Conservation (phyloP, 2,888 invertebrate genomes). For the Syrphus vitripennis region DNA sequence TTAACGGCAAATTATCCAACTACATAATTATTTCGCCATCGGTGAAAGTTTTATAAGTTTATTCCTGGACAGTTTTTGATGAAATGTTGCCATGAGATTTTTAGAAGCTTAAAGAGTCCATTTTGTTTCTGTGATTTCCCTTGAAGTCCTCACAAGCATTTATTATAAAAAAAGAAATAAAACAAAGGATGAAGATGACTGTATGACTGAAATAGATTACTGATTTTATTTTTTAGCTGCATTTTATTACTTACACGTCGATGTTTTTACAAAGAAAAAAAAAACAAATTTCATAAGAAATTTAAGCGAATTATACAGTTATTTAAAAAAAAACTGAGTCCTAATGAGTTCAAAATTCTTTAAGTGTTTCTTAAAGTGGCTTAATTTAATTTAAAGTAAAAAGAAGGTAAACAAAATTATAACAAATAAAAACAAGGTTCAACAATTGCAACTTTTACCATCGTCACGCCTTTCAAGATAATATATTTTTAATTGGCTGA, state of each 20-base stretch:
- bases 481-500: slow-evolving; percentile 37
- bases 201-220: too few relatives aligned
- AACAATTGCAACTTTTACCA: background rate
- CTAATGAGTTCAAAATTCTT: background rate
- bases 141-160: too few relatives aligned
- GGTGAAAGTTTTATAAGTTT: too few relatives aligned
- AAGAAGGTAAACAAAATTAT: background rate
- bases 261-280: background rate
- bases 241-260: background rate
- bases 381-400: background rate
- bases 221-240: background rate
- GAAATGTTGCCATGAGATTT: too few relatives aligned
- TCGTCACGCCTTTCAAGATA: slow-evolving; percentile 28
- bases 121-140: too few relatives aligned
- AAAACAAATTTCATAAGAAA: background rate
- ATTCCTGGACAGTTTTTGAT: too few relatives aligned
- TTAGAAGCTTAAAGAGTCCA: too few relatives aligned
- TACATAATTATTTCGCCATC: too few relatives aligned
- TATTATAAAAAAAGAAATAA: too few relatives aligned
- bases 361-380: too few relatives aligned
- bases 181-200: too few relatives aligned
- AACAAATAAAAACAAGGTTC: background rate
- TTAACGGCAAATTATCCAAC: too few relatives aligned
- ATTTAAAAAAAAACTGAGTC: background rate
- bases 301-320: background rate